phyloP scores from a whole-genome alignment of 2,888 invertebrate species.

The Drosophila birchii region DNA sequence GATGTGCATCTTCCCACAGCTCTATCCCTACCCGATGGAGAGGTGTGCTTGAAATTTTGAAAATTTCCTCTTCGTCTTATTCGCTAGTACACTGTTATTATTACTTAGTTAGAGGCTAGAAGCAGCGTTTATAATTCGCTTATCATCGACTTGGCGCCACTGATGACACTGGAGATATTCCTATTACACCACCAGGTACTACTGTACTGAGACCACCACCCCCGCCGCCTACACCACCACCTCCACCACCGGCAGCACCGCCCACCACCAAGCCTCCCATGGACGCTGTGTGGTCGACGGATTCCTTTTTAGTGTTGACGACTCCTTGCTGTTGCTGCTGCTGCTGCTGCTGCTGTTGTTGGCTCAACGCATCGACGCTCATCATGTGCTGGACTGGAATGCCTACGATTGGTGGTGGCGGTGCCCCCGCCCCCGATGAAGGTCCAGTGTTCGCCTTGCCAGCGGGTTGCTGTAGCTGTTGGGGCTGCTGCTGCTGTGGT shows the following conservation, averaged over 20 bases:
- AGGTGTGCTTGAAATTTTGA: conserved; percentile 56
- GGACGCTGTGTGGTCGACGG: conserved; percentile 55
- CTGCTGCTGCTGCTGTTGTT: not conserved
- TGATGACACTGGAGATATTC: conserved; percentile 72
- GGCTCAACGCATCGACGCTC: conserved; percentile 71
- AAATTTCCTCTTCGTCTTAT: conserved; percentile 50
- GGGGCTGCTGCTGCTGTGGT: conserved; percentile 22
- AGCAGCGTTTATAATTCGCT: conserved; percentile 27
- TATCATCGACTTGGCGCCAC: conserved; percentile 81
- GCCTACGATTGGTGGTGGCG: conserved; percentile 40
- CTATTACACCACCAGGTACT: conserved; percentile 62
- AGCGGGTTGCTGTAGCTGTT: conserved; percentile 36
- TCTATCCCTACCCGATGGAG: conserved; percentile 17
- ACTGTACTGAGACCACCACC: conserved; percentile 47
- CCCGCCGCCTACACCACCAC: conserved; percentile 14
- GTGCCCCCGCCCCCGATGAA: conserved; percentile 29
- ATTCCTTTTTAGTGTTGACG: conserved; percentile 64
- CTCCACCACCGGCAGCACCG: conserved; percentile 6
- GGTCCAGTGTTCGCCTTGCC: conserved; percentile 34
- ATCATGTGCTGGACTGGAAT: conserved; percentile 79
- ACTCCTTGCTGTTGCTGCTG: conserved; percentile 18
- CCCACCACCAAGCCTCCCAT: conserved; percentile 53
- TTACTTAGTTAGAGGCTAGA: conserved; percentile 5
- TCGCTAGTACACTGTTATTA: conserved; percentile 29
- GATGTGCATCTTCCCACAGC: not conserved